Evolutionary conservation across 2,888 invertebrate species (phyloP), one percentile per base, ranked within the genome.

Genomic region (Drosophila trichaetosa): DNA sequence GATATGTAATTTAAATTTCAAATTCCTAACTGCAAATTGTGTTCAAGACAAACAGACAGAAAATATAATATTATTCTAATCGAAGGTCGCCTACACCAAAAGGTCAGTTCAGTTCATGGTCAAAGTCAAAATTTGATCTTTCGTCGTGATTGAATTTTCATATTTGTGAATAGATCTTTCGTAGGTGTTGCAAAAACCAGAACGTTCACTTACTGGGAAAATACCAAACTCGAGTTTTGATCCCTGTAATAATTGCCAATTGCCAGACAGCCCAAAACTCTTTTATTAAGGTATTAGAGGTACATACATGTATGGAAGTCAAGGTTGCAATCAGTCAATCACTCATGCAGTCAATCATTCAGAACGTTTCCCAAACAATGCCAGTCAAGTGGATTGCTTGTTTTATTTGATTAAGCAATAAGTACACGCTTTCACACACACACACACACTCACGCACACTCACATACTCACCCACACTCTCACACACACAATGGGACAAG

Each of bases 391-490:
- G 67, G 48, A 67, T 70, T 66, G 77, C 56, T 73, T 69, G 68
- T 57, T 66, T 74, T 71, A 78, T 74, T 74, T 69, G 70, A 79
- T 78, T 74, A 66, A 79, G 61, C 79, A 78, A 74, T 74, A 71
- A 61, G 68, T 58, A 69, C 60, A 60, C 52, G 34, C 7, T 2
- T 36, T 29, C 31, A 64, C 21, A 48, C 36, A 53, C 42, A 54
- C 40, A 60, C 48, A 48, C 51, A 27, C 27, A 5, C n/a, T 3
- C 21, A 6, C 21, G 13, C 21, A 16, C 24, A 24, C 2, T 29
- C 29, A 6, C 29, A 29, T 1, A 40, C 31, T 7, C 24, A 21
- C 21, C 2, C 51, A 40, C n/a, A n/a, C 40, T 2, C 40, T 5
- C 40, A 5, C n/a, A 13, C 21, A 11, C 21, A 21, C 13, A 16